Percentiles rank a stretch among this genome's conserved stretches.
Conservation (phyloP, 2,888 invertebrate genomes). For the Rhagophthalmus giganteus region DNA sequence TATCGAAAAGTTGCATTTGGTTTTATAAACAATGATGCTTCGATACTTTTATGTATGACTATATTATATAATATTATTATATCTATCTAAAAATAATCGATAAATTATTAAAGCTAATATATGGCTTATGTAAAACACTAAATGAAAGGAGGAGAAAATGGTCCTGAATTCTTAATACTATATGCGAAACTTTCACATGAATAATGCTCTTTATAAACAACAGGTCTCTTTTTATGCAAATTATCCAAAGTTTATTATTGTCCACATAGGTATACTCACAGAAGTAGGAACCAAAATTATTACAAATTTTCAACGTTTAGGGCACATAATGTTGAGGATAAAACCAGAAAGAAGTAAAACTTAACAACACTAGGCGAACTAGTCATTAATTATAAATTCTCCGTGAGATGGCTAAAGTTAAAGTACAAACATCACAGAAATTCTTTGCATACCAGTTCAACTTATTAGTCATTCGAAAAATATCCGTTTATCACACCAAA, state of each 20-base stretch:
- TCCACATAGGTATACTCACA: conserved; percentile 37
- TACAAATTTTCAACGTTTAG: conserved; percentile 11
- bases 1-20: background rate
- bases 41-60: conserved; percentile 39
- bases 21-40: conserved; percentile 12
- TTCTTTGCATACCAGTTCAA: conserved; percentile 39
- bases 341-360: conserved; percentile 16
- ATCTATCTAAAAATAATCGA: conserved; percentile 32
- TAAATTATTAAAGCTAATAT: too few species aligned
- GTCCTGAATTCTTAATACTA: conserved; percentile 39
- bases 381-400: conserved; percentile 39
- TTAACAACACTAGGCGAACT: conserved; percentile 21
- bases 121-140: too few species aligned
- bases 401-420: conserved; percentile 41
- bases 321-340: conserved; percentile 20
- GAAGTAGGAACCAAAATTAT: conserved; percentile 39
- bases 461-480: conserved; percentile 30
- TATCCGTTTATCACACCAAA: background rate
- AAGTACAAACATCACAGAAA: conserved; percentile 36
- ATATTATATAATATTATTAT: too few species aligned
- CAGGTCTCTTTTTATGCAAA: conserved; percentile 6
- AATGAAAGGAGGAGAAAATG: conserved; percentile 33
- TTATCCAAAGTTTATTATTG: conserved; percentile 25
- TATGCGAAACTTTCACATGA: too few species aligned
- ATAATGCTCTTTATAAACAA: conserved; percentile 31